Evolutionary conservation across 2,113 vertebrate genomes (phyloP), one percentile per base, ranked within the genome.

Genomic region (Campylorhamphus procurvoides): DNA sequence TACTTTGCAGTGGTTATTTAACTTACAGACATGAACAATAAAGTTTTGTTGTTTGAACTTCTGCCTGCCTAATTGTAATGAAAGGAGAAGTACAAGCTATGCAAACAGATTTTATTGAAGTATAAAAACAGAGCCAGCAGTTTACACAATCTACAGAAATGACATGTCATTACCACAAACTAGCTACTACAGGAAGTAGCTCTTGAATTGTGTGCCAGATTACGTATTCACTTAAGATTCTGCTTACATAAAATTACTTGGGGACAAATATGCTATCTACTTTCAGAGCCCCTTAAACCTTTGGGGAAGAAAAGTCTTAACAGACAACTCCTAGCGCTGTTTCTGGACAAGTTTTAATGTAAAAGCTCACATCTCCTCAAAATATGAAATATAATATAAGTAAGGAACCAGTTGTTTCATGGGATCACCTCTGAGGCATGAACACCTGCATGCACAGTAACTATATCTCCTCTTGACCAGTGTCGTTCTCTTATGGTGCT

Each of bases 31-130:
- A 52, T 10, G 86, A 90, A 78, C 89, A 75, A 18, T 92, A 73
- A 92, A 89, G 37, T 91, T 94, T 52, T 87, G 84, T 84, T 94
- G 37, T 89, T 95, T 97, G 87, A 96, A 94, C 40, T 92, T 92
- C 62, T 94, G 77, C 78, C 53, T 35, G 37, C 49, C 49, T 87
- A 29, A 87, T 84, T 89, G 73, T 89, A 68, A 60, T 81, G 87
- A 94, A 95, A 96, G 68, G 64, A 93, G 93, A 89, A 93, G 84
- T 94, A 79, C 2, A 7, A 89, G n/a, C 84, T 93, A 62, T 85
- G 81, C 77, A 95, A 89, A 93, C 84, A 80, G 53, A 84, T 95
- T 95, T 96, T 95, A 93, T 73, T 94, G 89, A 96, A 91, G 87
- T 94, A 85, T 93, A 77, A 89, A 94, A 93, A 64, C 74, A 87